These are phyloP conservation scores for Litoditis marina DNA, from an alignment of 2,888 invertebrate genomes.

Conservation along the genomic window DNA sequence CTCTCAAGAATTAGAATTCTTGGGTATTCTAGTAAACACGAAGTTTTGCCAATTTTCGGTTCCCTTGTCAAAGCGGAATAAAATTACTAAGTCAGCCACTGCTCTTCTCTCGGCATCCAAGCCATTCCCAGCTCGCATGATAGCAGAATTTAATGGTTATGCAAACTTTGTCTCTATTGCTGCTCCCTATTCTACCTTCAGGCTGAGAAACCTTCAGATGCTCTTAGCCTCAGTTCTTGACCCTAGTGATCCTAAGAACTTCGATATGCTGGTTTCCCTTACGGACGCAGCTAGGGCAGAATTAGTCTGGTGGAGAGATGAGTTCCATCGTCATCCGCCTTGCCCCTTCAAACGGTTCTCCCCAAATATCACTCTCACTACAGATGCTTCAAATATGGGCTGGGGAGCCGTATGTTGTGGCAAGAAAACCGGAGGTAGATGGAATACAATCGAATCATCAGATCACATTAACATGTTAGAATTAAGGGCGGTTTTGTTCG, in stretches of 20 bases:
- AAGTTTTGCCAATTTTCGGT: no score
- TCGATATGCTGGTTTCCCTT: no score
- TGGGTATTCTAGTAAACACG: slow-evolving; percentile 7
- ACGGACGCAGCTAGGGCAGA: background rate
- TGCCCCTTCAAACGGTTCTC: background rate
- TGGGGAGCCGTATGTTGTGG: slow-evolving; percentile 6
- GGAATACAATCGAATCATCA: background rate
- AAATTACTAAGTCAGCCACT: no score
- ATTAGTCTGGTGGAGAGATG: background rate
- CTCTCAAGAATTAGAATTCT: slow-evolving; percentile 4
- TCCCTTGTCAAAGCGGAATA: no score
- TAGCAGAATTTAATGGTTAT: slow-evolving; percentile 5
- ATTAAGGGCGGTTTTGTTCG: slow-evolving; percentile 4
- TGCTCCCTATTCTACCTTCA: slow-evolving; percentile 1
- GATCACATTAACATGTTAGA: slow-evolving; percentile 10
- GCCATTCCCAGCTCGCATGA: slow-evolving; percentile 3
- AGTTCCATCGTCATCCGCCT: background rate
- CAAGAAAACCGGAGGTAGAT: slow-evolving; percentile 10
- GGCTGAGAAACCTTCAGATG: background rate
- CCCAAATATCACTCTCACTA: background rate
- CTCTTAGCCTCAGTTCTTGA: background rate
- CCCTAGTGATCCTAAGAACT: no score
- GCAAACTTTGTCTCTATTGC: slow-evolving; percentile 8
- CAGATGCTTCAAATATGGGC: slow-evolving; percentile 9
- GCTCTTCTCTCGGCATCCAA: no score